Evolutionary conservation across 1,140 invertebrate genomes (phyloP), one percentile per base, ranked within the genome.

Genomic region (Stratiolaelaps scimitus): DNA sequence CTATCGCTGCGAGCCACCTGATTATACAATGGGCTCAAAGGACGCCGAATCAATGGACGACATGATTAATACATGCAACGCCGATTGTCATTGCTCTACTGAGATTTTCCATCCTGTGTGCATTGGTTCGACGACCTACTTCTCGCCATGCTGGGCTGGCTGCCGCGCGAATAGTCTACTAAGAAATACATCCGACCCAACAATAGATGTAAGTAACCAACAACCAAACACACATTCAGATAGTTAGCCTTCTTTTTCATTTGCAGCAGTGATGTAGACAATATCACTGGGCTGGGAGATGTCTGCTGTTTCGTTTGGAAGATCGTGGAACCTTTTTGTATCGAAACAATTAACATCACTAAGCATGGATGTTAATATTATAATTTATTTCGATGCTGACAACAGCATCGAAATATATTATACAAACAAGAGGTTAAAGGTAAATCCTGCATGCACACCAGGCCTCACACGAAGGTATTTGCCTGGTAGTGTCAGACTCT

Each of bases 111-210:
- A 72, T 47, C 88, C 88, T 5, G 83, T 91, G 64, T 93, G 89
- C 72, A 67, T 60, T 17, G 83, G 83, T 0, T 81, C 76, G 71
- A 91, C 87, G 7, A 68, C 67, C 5, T 92, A 91, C 73, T 85
- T 88, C 73, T 90, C 87, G 43, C 84, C 89, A 23, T 93, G 89
- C 75, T 86, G 89, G 74, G 89, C 89, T 40, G 89, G 89, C 26
- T 93, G 90, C 72, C 53, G 53, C 17, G 23, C 53, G 23, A 60
- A 60, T 34, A 60, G 53, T 34, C 17, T 26, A 6, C 26, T 60
- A 20, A 34, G 1, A 4, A 60, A 26, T 34, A 15, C 20, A 15
- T 34, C 34, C 23, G 53, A 60, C 34, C 53, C 53, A 1, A 60
- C 53, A 34, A 60, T 60, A 17, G 53, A 60, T 60, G 53, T 60